Evolutionary conservation across 2,797 vertebrate genomes (phyloP).

Genomic region (Orestias chungarensis): DNA sequence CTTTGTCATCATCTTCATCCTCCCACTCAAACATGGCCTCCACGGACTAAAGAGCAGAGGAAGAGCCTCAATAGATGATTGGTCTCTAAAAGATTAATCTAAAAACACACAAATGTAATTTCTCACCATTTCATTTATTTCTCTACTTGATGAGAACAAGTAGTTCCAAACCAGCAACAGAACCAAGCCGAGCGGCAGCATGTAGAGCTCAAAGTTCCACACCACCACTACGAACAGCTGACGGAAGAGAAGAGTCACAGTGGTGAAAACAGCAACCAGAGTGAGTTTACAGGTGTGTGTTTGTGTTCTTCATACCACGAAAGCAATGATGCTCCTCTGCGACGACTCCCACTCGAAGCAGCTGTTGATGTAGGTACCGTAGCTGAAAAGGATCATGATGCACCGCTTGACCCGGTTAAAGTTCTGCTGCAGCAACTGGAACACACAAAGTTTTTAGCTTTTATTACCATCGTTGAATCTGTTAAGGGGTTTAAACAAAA

Average conservation of each 20-base stretch:
- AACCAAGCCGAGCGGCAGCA: constrained; percentile 88
- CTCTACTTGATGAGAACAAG: constrained; percentile 83
- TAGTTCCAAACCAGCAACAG: constrained; percentile 90
- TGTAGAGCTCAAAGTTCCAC: constrained; percentile 97
- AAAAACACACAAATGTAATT: background rate
- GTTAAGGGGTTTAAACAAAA: background rate
- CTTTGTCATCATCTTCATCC: constrained; percentile 92
- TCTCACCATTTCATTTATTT: constrained; percentile 84
- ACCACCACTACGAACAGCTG: constrained; percentile 92
- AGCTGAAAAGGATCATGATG: constrained; percentile 86
- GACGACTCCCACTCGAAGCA: constrained; percentile 94
- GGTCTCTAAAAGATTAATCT: background rate
- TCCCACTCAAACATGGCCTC: constrained; percentile 92
- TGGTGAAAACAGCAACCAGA: background rate
- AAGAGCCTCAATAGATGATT: background rate
- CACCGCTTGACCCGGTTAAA: constrained; percentile 88
- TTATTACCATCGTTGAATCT: background rate
- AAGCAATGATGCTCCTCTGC: constrained; percentile 88
- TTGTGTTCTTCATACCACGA: constrained; percentile 81
- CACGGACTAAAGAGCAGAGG: constrained; percentile 80
- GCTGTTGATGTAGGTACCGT: constrained; percentile 87
- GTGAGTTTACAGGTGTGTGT: background rate
- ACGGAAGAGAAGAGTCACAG: background rate
- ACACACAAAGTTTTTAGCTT: constrained; percentile 5
- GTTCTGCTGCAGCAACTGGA: constrained; percentile 88